Conservation (phyloP, 1,140 invertebrate genomes). For the Eriocheir sinensis region DNA sequence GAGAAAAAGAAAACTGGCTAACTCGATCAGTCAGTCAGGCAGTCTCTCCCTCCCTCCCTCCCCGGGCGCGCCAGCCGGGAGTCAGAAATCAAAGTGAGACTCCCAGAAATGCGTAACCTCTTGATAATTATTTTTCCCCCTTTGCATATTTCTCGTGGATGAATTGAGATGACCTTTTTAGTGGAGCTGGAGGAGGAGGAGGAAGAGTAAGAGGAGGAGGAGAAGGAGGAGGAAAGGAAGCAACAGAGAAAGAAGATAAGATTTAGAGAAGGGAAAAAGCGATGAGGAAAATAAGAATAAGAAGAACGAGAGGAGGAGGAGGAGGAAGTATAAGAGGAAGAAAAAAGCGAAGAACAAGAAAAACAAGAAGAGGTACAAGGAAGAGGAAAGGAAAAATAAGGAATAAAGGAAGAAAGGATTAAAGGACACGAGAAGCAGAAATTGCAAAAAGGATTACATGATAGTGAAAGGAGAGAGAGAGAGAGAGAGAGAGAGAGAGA, state of each 20-base stretch:
- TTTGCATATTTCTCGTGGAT: background rate
- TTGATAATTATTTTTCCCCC: background rate
- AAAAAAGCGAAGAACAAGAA: background rate
- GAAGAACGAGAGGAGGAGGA: too few relatives aligned
- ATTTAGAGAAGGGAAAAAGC: too few relatives aligned
- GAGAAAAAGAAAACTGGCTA: background rate
- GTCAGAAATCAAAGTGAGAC: slow-evolving; percentile 2
- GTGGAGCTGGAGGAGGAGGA: too few relatives aligned
- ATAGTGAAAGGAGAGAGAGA: too few relatives aligned
- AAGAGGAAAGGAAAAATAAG: background rate
- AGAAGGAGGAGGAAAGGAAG: background rate
- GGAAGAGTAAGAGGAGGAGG: too few relatives aligned
- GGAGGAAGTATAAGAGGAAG: background rate
- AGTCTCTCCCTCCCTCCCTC: too few relatives aligned
- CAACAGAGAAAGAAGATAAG: too few relatives aligned
- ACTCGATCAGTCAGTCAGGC: background rate
- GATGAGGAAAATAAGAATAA: too few relatives aligned
- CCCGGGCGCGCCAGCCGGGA: background rate
- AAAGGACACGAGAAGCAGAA: too few relatives aligned
- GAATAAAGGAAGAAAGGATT: background rate
- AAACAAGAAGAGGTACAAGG: background rate
- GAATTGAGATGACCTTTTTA: too few relatives aligned
- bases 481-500: too few relatives aligned
- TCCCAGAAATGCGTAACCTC: background rate
- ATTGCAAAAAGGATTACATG: too few relatives aligned